Evolutionary conservation across 2,113 vertebrate species (phyloP).

Genomic region (Gobiocypris rarus): DNA sequence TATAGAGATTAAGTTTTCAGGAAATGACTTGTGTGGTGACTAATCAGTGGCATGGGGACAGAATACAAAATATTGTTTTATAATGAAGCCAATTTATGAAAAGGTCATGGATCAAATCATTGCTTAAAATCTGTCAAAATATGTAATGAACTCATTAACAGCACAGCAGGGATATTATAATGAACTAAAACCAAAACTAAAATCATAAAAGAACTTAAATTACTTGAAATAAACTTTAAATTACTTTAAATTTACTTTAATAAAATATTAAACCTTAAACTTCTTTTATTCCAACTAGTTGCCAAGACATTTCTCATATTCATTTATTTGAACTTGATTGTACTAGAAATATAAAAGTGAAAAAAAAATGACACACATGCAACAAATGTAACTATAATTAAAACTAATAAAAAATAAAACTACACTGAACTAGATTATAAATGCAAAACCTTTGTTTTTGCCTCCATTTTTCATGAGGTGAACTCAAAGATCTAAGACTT

Average conservation of each 20-base stretch:
- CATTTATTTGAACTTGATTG: background rate
- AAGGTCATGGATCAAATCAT: background rate
- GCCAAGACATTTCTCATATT: background rate
- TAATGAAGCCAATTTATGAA: background rate
- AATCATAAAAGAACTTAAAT: background rate
- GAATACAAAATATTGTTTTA: background rate
- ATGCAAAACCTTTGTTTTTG: no score
- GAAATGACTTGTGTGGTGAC: background rate
- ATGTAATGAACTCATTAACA: background rate
- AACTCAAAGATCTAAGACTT: no score
- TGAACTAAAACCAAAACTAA: no score
- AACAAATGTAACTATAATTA: no score
- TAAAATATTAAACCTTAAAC: background rate
- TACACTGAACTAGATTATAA: no score
- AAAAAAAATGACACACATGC: no score
- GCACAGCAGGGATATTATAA: no score
- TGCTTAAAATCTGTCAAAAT: no score
- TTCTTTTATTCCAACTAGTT: background rate
- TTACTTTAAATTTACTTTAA: no score
- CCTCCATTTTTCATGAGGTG: no score
- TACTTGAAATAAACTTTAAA: no score
- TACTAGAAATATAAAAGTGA: background rate
- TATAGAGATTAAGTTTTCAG: background rate
- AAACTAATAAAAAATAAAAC: background rate
- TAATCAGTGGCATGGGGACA: background rate